Evolutionary conservation across 1,140 invertebrate species (phyloP), one percentile per base, ranked within the genome.

Genomic region (Goniozus legneri): DNA sequence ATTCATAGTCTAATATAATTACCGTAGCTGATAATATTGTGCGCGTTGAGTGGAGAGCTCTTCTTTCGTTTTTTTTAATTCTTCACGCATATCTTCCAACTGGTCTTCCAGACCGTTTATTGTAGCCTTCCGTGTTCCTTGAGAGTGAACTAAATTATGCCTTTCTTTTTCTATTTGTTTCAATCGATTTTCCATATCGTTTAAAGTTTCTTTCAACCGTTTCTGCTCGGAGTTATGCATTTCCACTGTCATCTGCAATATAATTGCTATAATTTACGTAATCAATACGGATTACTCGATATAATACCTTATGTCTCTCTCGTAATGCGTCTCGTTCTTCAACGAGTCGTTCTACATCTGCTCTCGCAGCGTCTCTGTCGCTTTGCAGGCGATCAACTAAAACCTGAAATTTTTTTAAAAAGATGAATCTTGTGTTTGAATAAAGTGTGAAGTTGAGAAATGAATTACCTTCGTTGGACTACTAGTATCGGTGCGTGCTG

Each of bases 311-410:
- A 8, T 81, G 60, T 62, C 74, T 73, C 47, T 78, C 68, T 3
- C 73, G 68, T 7, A 82, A 60, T n/a, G 74, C 65, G 56, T 79
- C 71, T 36, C 77, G 67, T 65, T 84, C 81, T 53, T 79, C 71
- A 47, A 79, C 77, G 20, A 82, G 52, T 46, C 76, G 67, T 44
- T 76, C 65, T 14, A 80, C 63, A 50, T 83, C 79, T n/a, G 62
- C 69, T 48, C 69, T 67, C 15, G 79, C 77, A 20, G 71, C 55
- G 51, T 81, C 77, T 43, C 78, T 63, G 56, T 82, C 81, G 24
- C 71, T 71, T 63, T 81, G 77, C 18, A 78, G 50, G 22, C 73
- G 67, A 50, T 76, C 76, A 8, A 77, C 50, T 19, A 54, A 56
- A 8, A 56, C 16, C 73, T 80, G 42, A 20, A 66, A 53, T 14